phyloP scores from a whole-genome alignment of 2,888 invertebrate genomes.

The Oxycera nigricornis region DNA sequence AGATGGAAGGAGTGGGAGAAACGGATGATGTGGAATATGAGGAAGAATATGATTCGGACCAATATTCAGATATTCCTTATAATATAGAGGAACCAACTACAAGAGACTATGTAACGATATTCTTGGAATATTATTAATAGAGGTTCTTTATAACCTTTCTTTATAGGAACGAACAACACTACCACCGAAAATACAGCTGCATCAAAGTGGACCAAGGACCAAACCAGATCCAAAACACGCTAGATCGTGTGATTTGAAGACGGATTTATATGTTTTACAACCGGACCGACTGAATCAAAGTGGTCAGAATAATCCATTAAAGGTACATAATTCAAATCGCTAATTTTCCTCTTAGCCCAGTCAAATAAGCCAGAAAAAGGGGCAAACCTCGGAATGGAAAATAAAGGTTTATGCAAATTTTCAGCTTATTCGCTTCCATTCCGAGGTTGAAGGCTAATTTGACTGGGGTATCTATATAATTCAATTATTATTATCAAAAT shows the following conservation, averaged over 20 bases:
- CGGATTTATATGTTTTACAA: slow-evolving; percentile 85
- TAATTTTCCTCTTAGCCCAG: too few relatives aligned
- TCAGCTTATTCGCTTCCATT: too few relatives aligned
- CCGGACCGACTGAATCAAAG: slow-evolving; percentile 80
- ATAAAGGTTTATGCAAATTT: too few relatives aligned
- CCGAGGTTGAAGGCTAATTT: too few relatives aligned
- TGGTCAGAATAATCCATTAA: slow-evolving; percentile 81
- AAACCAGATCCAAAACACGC: slow-evolving; percentile 68
- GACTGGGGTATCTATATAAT: too few relatives aligned
- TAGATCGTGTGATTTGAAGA: slow-evolving; percentile 85
- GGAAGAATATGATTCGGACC: slow-evolving; percentile 59
- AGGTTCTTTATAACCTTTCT: not conserved
- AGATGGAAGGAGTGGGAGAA: slow-evolving; percentile 50
- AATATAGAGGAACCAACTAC: slow-evolving; percentile 55
- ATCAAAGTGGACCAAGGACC: slow-evolving; percentile 58
- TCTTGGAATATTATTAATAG: too few relatives aligned
- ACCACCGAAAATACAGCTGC: slow-evolving; percentile 57
- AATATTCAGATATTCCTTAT: slow-evolving; percentile 43
- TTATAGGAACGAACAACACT: slow-evolving; percentile 59
- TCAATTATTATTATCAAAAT: too few relatives aligned
- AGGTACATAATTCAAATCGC: too few relatives aligned
- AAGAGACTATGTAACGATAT: slow-evolving; percentile 59
- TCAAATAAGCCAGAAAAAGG: too few relatives aligned
- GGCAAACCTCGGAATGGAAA: too few relatives aligned
- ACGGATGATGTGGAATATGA: slow-evolving; percentile 59